Evolutionary conservation across 2,113 vertebrate species (phyloP).

Genomic region (Cromileptes altivelis): DNA sequence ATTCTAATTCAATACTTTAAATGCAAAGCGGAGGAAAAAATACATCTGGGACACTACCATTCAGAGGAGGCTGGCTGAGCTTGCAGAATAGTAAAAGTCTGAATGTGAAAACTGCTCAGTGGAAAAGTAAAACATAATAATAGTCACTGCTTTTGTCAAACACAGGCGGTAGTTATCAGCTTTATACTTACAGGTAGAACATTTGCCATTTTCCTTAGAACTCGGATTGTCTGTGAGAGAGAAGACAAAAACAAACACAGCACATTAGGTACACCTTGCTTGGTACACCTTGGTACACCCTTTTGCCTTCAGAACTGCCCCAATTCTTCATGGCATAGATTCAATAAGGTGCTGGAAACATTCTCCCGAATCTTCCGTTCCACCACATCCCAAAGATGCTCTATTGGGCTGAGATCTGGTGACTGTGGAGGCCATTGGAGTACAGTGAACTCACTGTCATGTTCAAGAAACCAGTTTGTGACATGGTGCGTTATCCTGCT

Average conservation of each 20-base stretch:
- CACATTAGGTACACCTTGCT: too few species aligned
- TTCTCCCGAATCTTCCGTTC: too few species aligned
- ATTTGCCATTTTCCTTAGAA: conserved; percentile 88
- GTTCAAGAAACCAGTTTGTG: too few species aligned
- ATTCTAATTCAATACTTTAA: conserved; percentile 39
- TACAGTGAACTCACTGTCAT: too few species aligned
- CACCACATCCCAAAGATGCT: too few species aligned
- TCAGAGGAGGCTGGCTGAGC: conserved; percentile 3
- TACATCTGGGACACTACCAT: conserved; percentile 6
- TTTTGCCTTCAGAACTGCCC: too few species aligned
- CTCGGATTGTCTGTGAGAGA: conserved; percentile 90
- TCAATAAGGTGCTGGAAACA: too few species aligned
- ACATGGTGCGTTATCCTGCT: too few species aligned
- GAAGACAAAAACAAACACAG: conserved; percentile 23
- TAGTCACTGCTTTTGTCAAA: conserved; percentile 2
- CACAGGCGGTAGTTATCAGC: not conserved
- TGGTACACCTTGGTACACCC: too few species aligned
- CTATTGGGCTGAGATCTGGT: too few species aligned
- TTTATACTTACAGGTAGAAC: conserved; percentile 89
- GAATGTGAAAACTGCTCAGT: conserved; percentile 10
- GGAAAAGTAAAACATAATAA: not conserved
- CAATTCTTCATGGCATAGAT: too few species aligned
- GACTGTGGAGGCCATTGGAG: too few species aligned
- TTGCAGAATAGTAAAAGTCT: conserved; percentile 9
- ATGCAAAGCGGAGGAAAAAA: not conserved